A percentile compares a stretch with the other conserved stretches of the same genome.
These are phyloP conservation scores for Coreius guichenoti DNA, from an alignment of 2,797 vertebrate genomes.

Conservation along the genomic window DNA sequence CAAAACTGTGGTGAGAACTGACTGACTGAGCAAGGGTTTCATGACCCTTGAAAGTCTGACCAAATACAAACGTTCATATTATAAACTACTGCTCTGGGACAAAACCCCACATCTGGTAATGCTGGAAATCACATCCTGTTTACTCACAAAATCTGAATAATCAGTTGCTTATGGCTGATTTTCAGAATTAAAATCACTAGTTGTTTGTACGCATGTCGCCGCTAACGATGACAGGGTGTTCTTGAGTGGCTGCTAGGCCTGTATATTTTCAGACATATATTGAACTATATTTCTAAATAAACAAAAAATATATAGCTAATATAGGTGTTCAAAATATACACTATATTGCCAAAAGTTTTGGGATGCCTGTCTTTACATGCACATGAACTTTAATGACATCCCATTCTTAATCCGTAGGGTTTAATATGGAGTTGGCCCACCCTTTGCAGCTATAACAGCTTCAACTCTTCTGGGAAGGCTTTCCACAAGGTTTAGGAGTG, in stretches of 20 bases:
- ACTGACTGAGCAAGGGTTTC: not conserved
- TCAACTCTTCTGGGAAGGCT: no score
- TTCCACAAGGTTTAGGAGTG: no score
- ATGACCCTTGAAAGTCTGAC: not conserved
- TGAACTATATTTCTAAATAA: not conserved
- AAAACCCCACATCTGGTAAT: conserved; percentile 33
- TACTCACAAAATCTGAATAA: conserved; percentile 37
- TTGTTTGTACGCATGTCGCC: not conserved
- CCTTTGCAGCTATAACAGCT: no score
- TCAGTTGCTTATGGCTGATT: conserved; percentile 26
- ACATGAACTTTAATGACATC: no score
- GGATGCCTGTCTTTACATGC: no score
- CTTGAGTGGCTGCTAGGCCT: not conserved
- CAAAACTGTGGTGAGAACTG: not conserved
- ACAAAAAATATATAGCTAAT: not conserved
- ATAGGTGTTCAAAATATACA: not conserved
- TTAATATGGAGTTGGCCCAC: no score
- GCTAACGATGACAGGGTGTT: no score
- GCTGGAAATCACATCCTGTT: conserved; percentile 42
- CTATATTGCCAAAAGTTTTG: no score
- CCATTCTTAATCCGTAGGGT: no score
- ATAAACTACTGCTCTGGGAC: not conserved
- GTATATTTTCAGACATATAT: not conserved
- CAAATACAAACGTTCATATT: not conserved
- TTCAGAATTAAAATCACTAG: conserved; percentile 25